phyloP scores from a whole-genome alignment of 2,888 invertebrate species.

The Metellina segmentata region DNA sequence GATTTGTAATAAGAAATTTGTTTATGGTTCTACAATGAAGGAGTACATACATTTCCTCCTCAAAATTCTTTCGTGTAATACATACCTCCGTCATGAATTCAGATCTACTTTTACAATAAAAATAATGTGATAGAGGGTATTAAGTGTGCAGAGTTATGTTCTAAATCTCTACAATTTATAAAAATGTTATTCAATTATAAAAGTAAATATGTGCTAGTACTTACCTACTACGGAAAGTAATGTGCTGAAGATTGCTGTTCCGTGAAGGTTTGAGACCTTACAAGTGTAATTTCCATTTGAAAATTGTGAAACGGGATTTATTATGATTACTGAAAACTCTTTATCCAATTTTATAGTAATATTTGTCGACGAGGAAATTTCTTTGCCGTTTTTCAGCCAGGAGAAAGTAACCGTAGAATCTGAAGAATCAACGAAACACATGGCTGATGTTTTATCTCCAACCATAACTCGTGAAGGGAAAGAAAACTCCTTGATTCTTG shows the following conservation, averaged over 20 bases:
- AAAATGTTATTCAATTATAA: no score
- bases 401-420: slow-evolving; percentile 32
- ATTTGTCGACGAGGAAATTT: not conserved
- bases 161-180: no score
- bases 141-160: no score
- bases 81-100: no score
- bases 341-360: slow-evolving; percentile 39
- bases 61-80: no score
- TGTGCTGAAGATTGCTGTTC: slow-evolving; percentile 18
- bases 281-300: slow-evolving; percentile 72
- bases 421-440: slow-evolving; percentile 85
- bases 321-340: slow-evolving; percentile 60
- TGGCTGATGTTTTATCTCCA: slow-evolving; percentile 85
- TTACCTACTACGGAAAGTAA: slow-evolving; percentile 53
- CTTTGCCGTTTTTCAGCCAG: slow-evolving; percentile 56
- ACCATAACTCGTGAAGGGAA: slow-evolving; percentile 41
- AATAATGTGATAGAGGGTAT: no score
- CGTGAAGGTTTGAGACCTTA: not conserved
- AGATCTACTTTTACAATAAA: no score
- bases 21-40: no score
- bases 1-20: no score
- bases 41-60: no score
- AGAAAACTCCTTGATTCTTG: slow-evolving; percentile 57
- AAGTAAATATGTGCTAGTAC: not conserved
- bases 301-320: slow-evolving; percentile 28